Base-by-base conservation (phyloP, 2,797 vertebrate species). In the Ibycter americanus region DNA sequence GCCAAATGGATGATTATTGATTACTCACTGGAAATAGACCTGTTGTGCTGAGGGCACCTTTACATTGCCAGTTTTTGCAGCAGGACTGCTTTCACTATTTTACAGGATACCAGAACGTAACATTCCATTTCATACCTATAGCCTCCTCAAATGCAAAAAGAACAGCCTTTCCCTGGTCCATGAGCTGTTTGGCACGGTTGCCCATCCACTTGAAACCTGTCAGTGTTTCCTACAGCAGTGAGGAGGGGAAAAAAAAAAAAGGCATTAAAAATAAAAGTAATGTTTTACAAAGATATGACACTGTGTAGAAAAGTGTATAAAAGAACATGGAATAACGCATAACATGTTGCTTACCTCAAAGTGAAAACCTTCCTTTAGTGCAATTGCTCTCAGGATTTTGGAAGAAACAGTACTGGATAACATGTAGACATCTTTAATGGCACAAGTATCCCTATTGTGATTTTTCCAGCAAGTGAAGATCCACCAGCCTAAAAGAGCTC, bases 191-290 rank as follows among this genome's bases (percentile, higher is more conserved):
- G 85, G 99, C 99, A 98, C 99, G 96, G 98, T 99, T 99, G 88
- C 99, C 99, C 99, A 99, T 99, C 99, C 99, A 99, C 93, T 99
- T 99, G 97, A 99, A 99, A 77, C 99, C 99, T 6, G 99, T 99
- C 80, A 99, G 95, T 2, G 99, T 99, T 98, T 99, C 99, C 99
- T 99, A 96, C 38, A 83, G 67, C 31, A 83, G 63, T 3, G n/a
- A 91, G 55, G 13, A 88, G 29, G 13, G 6, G 27, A 17, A 21
- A 42, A 46, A 80, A 63, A 72, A 31, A 42, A 40, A 44, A 56
- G 8, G 32, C n/a, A 54, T 85, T 85, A 73, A 63, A 70, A 88
- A 55, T 27, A 42, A 70, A 85, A 82, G 11, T 17, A 31, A 11
- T 12, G 23, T 36, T 80, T 68, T 32, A 52, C 1, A 22, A 49